These are phyloP conservation scores for Paracanthobrama guichenoti DNA, from an alignment of 2,113 vertebrate species.

Conservation along the genomic window DNA sequence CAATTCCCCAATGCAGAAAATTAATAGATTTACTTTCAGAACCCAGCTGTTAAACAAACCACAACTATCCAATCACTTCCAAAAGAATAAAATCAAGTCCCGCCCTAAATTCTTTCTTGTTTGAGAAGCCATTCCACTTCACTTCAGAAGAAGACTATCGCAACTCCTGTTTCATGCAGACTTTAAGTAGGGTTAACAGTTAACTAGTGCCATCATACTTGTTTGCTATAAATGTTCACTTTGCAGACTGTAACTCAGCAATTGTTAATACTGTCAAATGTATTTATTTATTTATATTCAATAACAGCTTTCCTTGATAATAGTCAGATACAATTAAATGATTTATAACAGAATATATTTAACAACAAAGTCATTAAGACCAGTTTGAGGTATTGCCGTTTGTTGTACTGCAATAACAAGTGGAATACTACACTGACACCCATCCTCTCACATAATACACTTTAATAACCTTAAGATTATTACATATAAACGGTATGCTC, in stretches of 20 bases:
- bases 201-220: neutral
- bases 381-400: neutral
- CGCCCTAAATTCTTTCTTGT: too few relatives aligned
- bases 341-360: neutral
- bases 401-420: neutral
- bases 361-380: neutral
- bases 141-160: too few relatives aligned
- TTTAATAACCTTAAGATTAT: neutral
- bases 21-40: too few relatives aligned
- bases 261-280: neutral
- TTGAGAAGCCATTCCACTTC: too few relatives aligned
- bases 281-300: neutral
- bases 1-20: too few relatives aligned
- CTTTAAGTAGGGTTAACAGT: neutral
- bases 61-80: too few relatives aligned
- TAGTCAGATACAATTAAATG: neutral
- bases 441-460: neutral
- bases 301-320: neutral
- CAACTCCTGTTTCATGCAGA: too few relatives aligned
- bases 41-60: too few relatives aligned
- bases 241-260: neutral
- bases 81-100: too few relatives aligned
- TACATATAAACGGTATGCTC: neutral
- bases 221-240: neutral
- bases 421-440: neutral